phyloP scores from a whole-genome alignment of 2,113 vertebrate species.

The Stigmatopora argus region DNA sequence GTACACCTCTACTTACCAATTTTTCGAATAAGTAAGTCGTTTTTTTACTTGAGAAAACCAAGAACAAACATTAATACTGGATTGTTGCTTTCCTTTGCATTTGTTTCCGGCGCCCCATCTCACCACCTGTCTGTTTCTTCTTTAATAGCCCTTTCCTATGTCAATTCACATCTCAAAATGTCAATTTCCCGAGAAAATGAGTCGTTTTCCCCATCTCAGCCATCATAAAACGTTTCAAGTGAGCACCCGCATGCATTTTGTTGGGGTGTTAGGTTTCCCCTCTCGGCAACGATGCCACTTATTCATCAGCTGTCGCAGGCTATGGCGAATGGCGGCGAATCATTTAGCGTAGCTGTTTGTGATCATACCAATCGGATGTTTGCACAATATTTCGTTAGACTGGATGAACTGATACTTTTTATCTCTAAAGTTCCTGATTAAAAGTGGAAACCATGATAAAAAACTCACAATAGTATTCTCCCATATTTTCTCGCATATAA shows the following conservation, averaged over 20 bases:
- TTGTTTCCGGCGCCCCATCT: constrained; percentile 25
- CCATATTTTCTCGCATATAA: too few species aligned
- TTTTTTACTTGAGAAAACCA: too few species aligned
- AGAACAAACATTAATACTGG: too few species aligned
- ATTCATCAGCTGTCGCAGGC: background rate
- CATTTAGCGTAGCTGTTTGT: background rate
- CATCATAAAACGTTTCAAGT: constrained; percentile 33
- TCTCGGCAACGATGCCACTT: background rate
- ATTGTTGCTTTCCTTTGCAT: constrained; percentile 20
- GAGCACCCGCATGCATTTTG: constrained; percentile 22
- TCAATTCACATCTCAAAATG: constrained; percentile 56
- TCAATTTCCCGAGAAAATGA: constrained; percentile 47
- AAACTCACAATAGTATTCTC: too few species aligned
- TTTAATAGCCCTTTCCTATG: constrained; percentile 39
- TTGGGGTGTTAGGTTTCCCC: constrained; percentile 13
- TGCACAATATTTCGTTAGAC: constrained; percentile 41
- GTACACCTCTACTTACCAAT: too few species aligned
- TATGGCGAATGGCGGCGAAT: background rate
- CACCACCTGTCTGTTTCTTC: constrained; percentile 39
- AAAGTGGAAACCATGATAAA: too few species aligned
- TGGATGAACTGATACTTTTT: constrained; percentile 15
- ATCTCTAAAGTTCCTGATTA: too few species aligned
- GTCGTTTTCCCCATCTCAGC: constrained; percentile 34
- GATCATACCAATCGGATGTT: constrained; percentile 25
- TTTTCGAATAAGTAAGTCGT: too few species aligned